Base-by-base conservation (phyloP, 2,797 vertebrate species). In the Anabas testudineus region DNA sequence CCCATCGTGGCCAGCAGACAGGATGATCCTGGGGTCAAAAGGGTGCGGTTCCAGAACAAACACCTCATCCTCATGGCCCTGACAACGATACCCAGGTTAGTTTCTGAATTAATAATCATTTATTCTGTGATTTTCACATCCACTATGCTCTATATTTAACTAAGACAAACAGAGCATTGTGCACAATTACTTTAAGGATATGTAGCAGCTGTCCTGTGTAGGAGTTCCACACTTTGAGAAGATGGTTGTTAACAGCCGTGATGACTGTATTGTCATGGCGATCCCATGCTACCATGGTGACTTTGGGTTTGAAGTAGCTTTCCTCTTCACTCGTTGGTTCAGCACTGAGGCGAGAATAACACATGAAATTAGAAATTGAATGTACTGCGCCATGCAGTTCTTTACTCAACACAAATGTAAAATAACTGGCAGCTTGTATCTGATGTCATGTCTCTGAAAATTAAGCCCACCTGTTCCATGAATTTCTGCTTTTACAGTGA, bases 241-340 rank as follows among this genome's bases (percentile, higher is more conserved):
- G 95, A 87, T 97, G 95, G 88, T 97, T 96, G 87, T 97, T 99
- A 74, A 98, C 97, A 61, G 98, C 97, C 4, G 97, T 99, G 81
- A 98, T 96, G 51, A 99, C 97, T 18, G 95, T 93, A 85, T 91
- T 93, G 88, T 99, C 97, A 62, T 97, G 95, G 26, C 95, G 94
- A 93, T 98, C 97, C 98, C 98, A 99, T 28, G 97, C 96, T 75
- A 99, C 97, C 97, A 99, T 99, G 51, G 97, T 98, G 61, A 99
- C 97, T 95, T 97, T 99, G 76, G 97, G 95, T 89, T 97, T 99
- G 89, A 97, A 96, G 87, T 96, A 97, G 78, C 89, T 96, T 53
- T 98, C 97, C 43, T 98, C 97, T 80, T 96, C 96, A 16, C 81
- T 94, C 83, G 71, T 71, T 0, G 82, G 49, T 16, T 95, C 95